Evolutionary conservation across 1,140 invertebrate genomes (phyloP).

Genomic region (Drosophila auraria): DNA sequence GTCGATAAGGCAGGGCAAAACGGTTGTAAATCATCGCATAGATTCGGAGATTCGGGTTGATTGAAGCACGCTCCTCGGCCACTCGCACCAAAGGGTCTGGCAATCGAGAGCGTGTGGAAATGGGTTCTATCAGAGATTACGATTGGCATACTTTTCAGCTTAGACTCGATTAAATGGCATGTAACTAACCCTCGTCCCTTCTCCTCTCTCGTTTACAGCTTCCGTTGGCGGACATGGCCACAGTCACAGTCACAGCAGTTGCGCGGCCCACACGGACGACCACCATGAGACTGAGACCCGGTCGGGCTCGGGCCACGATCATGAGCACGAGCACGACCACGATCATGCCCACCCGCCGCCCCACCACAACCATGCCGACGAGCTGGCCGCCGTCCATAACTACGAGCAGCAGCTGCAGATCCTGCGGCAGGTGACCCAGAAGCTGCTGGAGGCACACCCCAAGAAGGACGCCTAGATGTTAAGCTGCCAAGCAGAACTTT

Average conservation of each 20-base stretch:
- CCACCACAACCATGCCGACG: slow-evolving; percentile 58
- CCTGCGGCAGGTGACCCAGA: slow-evolving; percentile 69
- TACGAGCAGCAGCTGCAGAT: slow-evolving; percentile 70
- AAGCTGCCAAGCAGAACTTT: slow-evolving; percentile 34
- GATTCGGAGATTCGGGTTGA: slow-evolving; percentile 21
- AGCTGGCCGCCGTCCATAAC: slow-evolving; percentile 57
- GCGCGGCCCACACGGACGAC: slow-evolving; percentile 31
- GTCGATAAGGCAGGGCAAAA: slow-evolving; percentile 24
- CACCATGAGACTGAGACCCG: slow-evolving; percentile 46
- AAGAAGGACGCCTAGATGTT: slow-evolving; percentile 43
- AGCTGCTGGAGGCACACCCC: slow-evolving; percentile 60
- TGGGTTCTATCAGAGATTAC: slow-evolving; percentile 22
- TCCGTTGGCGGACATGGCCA: slow-evolving; percentile 68
- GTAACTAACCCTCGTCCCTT: slow-evolving; percentile 6
- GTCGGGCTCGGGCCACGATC: slow-evolving; percentile 31
- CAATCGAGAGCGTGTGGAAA: slow-evolving; percentile 10
- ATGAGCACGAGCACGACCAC: slow-evolving; percentile 53
- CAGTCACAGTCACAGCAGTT: slow-evolving; percentile 68
- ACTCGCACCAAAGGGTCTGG: not conserved
- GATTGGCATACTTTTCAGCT: slow-evolving; percentile 26
- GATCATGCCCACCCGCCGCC: slow-evolving; percentile 27
- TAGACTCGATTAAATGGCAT: not conserved
- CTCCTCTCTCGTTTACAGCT: slow-evolving; percentile 36
- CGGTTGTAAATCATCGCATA: slow-evolving; percentile 26
- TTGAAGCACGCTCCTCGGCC: slow-evolving; percentile 12